Base-by-base conservation (phyloP, 2,113 vertebrate species). In the Mormyrus iriodes region DNA sequence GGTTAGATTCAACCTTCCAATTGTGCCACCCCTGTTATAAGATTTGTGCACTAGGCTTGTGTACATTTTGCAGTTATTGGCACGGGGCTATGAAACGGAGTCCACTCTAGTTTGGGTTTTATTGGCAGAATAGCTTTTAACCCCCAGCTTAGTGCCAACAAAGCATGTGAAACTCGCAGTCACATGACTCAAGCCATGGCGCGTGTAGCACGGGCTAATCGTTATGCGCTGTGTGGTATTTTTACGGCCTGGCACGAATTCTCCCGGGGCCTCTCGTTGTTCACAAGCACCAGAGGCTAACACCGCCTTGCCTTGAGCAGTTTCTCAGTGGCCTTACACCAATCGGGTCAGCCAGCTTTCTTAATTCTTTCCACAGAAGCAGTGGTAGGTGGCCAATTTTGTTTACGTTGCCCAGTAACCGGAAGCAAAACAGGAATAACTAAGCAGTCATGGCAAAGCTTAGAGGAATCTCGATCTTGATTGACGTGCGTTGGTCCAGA, bases 81-180 rank as follows among this genome's bases (percentile, higher is more conserved):
- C 73, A 42, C 3, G 13, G 35, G 17, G 35, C 35, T 79, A 79
- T 39, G 83, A 51, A 49, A 24, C 4, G 0, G 48, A n/a, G 48
- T 17, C 48, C 48, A 51, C 42, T 73, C 27, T 88, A 39, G 42
- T 65, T 42, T 69, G 31, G 27, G 27, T 55, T 21, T 53, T 21
- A 49, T 19, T 53, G 19, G 3, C 44, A 24, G 49, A 31, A 88
- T 51, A 0, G 17, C 48, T 44, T 79, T 51, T 21, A 53, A 17
- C 19, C 49, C 17, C 3, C 46, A n/a, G 39, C 27, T 73, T 73
- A 48, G 84, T 89, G 86, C 91, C 90, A 91, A 84, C 73, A 90
- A 88, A n/a, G 65, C 89, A 69, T 88, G 76, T 90, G 85, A 92
- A 90, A 85, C 91, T 92, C 91, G 90, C 90, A 89, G 48, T 86